Percentiles rank a stretch among this genome's conserved stretches.
Conservation (phyloP, 2,888 invertebrate species). For the Pseudococcus longispinus region DNA sequence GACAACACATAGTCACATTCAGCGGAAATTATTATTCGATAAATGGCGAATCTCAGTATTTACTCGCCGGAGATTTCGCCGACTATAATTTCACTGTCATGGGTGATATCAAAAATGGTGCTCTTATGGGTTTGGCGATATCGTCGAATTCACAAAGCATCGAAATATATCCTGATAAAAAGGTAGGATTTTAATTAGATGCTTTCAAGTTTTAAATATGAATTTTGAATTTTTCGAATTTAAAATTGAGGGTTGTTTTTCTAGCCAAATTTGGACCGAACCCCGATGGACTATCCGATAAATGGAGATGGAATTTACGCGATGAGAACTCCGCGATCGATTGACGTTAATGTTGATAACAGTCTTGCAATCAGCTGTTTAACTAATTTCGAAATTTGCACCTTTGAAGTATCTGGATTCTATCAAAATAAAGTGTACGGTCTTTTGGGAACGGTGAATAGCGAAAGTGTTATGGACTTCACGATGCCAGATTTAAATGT, state of each 20-base stretch:
- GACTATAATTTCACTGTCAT: conserved; percentile 75
- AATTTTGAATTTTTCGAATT: neutral
- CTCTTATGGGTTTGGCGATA: conserved; percentile 73
- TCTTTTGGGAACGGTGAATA: conserved; percentile 87
- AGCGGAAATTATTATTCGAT: conserved; percentile 45
- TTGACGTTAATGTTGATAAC: conserved; percentile 68
- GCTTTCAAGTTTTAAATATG: neutral
- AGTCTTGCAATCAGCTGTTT: conserved; percentile 73
- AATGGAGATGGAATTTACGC: conserved; percentile 70
- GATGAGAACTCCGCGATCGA: conserved; percentile 69
- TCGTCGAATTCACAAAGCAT: conserved; percentile 73
- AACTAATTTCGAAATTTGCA: conserved; percentile 72
- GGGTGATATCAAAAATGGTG: conserved; percentile 75
- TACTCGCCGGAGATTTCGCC: conserved; percentile 83
- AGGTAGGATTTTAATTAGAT: conserved; percentile 63
- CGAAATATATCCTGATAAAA: conserved; percentile 72
- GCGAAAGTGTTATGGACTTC: conserved; percentile 79
- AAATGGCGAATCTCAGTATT: conserved; percentile 80
- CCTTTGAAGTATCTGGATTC: conserved; percentile 79
- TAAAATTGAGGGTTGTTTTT: too few species aligned
- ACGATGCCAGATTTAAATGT: conserved; percentile 49
- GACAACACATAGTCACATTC: conserved; percentile 48
- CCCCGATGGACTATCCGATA: conserved; percentile 74
- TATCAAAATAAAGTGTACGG: conserved; percentile 87
- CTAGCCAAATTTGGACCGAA: conserved; percentile 72